Evolutionary conservation across 2,888 invertebrate genomes (phyloP).

Genomic region (Nycteola revayana): DNA sequence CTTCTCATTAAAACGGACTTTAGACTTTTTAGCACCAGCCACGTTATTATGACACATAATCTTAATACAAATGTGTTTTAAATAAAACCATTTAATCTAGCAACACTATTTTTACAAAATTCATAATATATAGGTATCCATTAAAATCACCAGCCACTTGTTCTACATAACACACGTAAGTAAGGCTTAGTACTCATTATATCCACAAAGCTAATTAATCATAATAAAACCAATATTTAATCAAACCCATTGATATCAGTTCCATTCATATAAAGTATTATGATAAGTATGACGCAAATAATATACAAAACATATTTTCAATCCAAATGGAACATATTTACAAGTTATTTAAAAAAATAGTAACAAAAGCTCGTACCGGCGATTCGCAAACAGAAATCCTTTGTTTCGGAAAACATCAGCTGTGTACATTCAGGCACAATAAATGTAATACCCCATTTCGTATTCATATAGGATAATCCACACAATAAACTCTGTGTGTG

Average conservation of each 20-base stretch:
- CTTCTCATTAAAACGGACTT: too few species aligned
- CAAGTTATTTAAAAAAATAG: conserved; percentile 56
- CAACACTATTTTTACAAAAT: too few species aligned
- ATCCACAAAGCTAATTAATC: background rate
- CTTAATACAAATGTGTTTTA: too few species aligned
- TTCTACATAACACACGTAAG: too few species aligned
- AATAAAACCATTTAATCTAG: too few species aligned
- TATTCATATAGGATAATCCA: conserved; percentile 72
- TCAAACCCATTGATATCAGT: conserved; percentile 9
- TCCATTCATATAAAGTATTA: conserved; percentile 3
- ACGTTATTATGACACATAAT: too few species aligned
- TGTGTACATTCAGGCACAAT: conserved; percentile 69
- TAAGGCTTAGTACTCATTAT: background rate
- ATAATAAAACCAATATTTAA: conserved; percentile 3
- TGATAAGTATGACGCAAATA: too few species aligned
- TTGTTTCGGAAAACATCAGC: conserved; percentile 68
- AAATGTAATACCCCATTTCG: conserved; percentile 63
- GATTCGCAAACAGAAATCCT: conserved; percentile 59
- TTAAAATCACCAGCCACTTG: too few species aligned
- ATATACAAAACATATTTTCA: conserved; percentile 9
- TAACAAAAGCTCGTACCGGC: conserved; percentile 51
- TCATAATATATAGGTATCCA: too few species aligned
- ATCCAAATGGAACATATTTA: conserved; percentile 46
- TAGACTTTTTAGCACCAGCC: too few species aligned
- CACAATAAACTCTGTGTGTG: conserved; percentile 63